Evolutionary conservation across 2,888 invertebrate genomes (phyloP).

Genomic region (Adela reaumurella): DNA sequence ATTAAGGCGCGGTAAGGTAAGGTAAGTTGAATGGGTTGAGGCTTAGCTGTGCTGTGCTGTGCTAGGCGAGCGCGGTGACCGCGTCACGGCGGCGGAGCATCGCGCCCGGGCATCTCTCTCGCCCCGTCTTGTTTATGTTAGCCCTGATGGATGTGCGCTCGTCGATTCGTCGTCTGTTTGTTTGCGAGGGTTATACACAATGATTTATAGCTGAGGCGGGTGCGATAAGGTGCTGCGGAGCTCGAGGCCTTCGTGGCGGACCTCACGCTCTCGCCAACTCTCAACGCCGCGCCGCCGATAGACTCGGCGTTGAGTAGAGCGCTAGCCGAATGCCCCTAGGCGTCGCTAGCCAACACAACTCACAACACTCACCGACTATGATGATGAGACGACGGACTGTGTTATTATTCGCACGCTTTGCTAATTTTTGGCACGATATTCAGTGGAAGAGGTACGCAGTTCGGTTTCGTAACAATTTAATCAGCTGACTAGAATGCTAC

Average conservation of each 20-base stretch:
- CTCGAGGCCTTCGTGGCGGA: background rate
- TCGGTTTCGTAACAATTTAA: conserved; percentile 24
- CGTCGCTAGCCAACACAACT: no score
- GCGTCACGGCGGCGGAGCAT: background rate
- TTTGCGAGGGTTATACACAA: background rate
- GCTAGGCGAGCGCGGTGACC: background rate
- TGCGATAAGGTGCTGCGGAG: background rate
- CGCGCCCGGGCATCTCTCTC: background rate
- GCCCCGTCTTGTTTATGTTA: background rate
- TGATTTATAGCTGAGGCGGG: background rate
- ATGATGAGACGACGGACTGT: no score
- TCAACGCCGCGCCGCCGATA: no score
- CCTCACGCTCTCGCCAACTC: no score
- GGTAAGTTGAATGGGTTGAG: no score
- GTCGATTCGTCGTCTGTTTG: background rate
- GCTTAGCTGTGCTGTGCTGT: background rate
- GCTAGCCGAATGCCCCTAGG: no score
- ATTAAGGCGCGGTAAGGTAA: no score
- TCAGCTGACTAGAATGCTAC: no score
- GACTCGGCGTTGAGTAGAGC: no score
- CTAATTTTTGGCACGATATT: no score
- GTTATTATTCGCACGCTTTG: no score
- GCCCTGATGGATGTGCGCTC: background rate
- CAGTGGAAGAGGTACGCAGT: conserved; percentile 9
- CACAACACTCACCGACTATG: no score